Evolutionary conservation across 2,888 invertebrate genomes (phyloP), one percentile per base, ranked within the genome.

Genomic region (Drosophila pegasa): DNA sequence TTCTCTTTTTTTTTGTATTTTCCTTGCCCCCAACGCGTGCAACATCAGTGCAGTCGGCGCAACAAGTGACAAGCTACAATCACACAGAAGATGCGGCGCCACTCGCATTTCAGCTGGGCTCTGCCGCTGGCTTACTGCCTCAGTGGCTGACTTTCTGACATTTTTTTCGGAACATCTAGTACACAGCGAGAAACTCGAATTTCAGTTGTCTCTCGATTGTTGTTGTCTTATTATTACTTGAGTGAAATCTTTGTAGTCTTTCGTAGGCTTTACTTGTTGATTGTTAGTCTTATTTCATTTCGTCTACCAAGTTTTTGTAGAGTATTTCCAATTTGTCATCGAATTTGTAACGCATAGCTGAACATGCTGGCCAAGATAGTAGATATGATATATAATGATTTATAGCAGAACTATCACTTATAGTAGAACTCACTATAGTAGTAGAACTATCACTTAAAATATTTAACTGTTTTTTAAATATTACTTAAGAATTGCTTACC

Each of bases 91-190:
- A 38, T 43, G 47, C 27, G 9, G 47, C 25, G 51, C 16, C 56
- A 33, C 48, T 33, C 41, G 35, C 40, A 27, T 33, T 54, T 27
- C 54, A 65, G 63, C 18, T 62, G 33, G 45, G 33, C 52, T 35
- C 61, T 45, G 51, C 47, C 54, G 40, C 72, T 68, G 67, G 25
- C 74, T 61, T 38, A 62, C 64, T 71, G 64, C 59, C 77, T 68
- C 74, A 71, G 65, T 80, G 56, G 61, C 51, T 77, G 65, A 76
- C 77, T 77, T 77, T 75, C 84, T 87, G 84, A 84, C 87, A 84
- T 79, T 84, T 81, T 81, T 81, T 83, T 85, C 71, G 85, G 85
- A 83, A 75, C 76, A 85, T 85, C 85, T 79, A 69, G 78, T 75
- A 67, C 70, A 67, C 47, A 55, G 57, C 79, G 78, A 62, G 79